Evolutionary conservation across 2,113 vertebrate genomes (phyloP), one percentile per base, ranked within the genome.

Genomic region (Tichodroma muraria): DNA sequence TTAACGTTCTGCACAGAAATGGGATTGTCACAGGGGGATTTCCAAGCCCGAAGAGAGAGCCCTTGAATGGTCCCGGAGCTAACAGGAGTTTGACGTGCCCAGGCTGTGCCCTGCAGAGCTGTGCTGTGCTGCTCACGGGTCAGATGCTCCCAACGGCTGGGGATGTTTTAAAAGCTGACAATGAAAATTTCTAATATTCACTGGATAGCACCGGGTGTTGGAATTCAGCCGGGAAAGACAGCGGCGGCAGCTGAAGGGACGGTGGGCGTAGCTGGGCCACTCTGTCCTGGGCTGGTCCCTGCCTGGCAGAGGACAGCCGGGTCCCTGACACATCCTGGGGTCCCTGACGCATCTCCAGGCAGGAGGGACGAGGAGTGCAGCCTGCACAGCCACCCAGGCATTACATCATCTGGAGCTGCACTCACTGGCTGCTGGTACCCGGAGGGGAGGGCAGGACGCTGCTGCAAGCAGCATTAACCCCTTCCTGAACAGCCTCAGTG

Each of bases 391-490:
- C 94, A 78, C 44, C 53, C 71, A 27, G 54, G 88, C 93, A 88
- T 92, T 90, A 96, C 93, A 35, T 96, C 96, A 96, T 70, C 87
- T 6, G 3, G 16, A 94, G 89, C 84, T 61, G 13, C 85, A 30
- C 57, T 93, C 85, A 96, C 93, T 96, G 96, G 96, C 96, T 96
- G 95, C 85, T 45, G 73, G 40, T 37, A 91, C 87, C 82, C 57
- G 13, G 88, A 87, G 94, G 96, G 13, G 88, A 87, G 94, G 96
- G 95, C 96, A 96, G 96, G 93, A 85, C 77, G 11, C 24, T 91
- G 93, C 96, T 87, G 91, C 91, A 37, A 64, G 92, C 93, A 35
- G 93, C 22, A 1, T 96, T 96, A 96, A 96, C 96, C 75, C 95
- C 66, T 96, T 94, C 91, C 81, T 85, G 57, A 31, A 2, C 89